Evolutionary conservation across 1,140 invertebrate species (phyloP).

Genomic region (Pseudoatta argentina): DNA sequence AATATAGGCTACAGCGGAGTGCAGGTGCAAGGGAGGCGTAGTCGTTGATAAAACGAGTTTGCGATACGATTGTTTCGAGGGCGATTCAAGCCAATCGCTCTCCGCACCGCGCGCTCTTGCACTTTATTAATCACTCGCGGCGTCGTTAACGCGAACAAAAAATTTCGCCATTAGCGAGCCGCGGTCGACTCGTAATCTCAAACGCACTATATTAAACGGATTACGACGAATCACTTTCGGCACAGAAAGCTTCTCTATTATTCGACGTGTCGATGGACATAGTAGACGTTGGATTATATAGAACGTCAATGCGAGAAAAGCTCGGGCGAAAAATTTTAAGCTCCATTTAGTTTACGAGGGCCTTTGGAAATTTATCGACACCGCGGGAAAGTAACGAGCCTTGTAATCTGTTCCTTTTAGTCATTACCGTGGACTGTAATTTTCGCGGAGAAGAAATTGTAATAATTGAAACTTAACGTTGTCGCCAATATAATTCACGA

Average conservation of each 20-base stretch:
- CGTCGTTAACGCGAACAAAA: conserved; percentile 27
- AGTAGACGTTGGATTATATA: conserved; percentile 24
- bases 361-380: conserved; percentile 54
- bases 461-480: conserved; percentile 43
- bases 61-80: conserved; percentile 59
- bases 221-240: conserved; percentile 14
- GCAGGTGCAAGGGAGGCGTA: conserved; percentile 1
- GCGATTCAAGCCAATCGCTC: conserved; percentile 33
- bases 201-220: conserved; percentile 54
- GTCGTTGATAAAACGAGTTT: conserved; percentile 59
- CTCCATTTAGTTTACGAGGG: conserved; percentile 37
- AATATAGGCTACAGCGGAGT: conserved; percentile 42
- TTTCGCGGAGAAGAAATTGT: conserved; percentile 18
- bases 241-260: conserved; percentile 11
- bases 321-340: conserved; percentile 36
- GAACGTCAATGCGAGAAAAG: conserved; percentile 11
- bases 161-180: conserved; percentile 43
- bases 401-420: conserved; percentile 64
- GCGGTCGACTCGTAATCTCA: conserved; percentile 10
- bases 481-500: background rate
- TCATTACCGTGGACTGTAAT: conserved; percentile 53
- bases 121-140: conserved; percentile 37
- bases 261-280: conserved; percentile 38
- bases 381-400: conserved; percentile 63
- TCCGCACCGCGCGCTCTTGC: conserved; percentile 34